Percentiles rank a stretch among this genome's conserved stretches.
These are phyloP conservation scores for Hiodon tergisus DNA, from an alignment of 2,113 vertebrate genomes.

Conservation along the genomic window DNA sequence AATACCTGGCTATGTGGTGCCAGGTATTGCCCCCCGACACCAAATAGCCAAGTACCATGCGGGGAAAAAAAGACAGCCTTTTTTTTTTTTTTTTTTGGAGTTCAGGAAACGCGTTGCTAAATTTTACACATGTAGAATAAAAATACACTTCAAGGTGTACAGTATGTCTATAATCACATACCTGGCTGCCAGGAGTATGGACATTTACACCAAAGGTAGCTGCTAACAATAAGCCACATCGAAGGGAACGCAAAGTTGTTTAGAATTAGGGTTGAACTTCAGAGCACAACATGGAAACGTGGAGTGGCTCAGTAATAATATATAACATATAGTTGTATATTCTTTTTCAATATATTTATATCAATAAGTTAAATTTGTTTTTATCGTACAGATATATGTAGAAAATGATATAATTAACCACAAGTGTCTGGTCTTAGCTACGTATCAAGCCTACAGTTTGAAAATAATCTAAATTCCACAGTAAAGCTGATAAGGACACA, in stretches of 20 bases:
- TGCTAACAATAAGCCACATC: conserved; percentile 41
- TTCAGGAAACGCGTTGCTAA: conserved; percentile 40
- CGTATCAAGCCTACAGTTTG: conserved; percentile 42
- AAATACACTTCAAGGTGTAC: conserved; percentile 47
- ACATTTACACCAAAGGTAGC: conserved; percentile 37
- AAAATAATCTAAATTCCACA: conserved; percentile 32
- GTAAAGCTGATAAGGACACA: conserved; percentile 32
- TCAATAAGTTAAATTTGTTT: conserved; percentile 60
- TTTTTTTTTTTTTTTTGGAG: conserved; percentile 23
- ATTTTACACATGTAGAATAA: conserved; percentile 42
- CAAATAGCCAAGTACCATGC: conserved; percentile 8
- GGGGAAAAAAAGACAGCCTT: background rate
- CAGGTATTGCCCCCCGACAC: background rate
- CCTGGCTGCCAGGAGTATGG: conserved; percentile 39
- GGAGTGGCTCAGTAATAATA: conserved; percentile 43
- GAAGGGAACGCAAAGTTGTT: conserved; percentile 32
- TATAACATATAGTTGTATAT: conserved; percentile 36
- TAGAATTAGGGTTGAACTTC: conserved; percentile 26
- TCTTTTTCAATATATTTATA: conserved; percentile 39
- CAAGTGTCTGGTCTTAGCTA: conserved; percentile 67
- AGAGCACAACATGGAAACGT: conserved; percentile 38
- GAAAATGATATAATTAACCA: conserved; percentile 63
- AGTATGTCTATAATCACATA: conserved; percentile 44
- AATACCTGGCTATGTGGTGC: no score
- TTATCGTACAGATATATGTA: conserved; percentile 54